Evolutionary conservation across 2,888 invertebrate species (phyloP).

Genomic region (Nomada flava): DNA sequence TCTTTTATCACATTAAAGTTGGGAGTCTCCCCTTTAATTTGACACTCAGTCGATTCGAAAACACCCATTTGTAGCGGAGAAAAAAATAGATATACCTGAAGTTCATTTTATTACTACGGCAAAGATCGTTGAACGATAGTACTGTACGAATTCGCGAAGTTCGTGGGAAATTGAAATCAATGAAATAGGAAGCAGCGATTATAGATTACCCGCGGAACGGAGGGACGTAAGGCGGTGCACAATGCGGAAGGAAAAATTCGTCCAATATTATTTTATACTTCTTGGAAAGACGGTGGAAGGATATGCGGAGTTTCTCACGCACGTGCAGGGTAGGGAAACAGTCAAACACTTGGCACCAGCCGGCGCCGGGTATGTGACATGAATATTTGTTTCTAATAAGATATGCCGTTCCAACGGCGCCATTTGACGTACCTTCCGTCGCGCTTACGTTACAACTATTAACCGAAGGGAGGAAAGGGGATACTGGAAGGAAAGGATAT

Average conservation of each 20-base stretch:
- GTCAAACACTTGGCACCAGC: constrained; percentile 84
- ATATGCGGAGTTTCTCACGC: constrained; percentile 77
- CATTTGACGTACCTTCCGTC: constrained; percentile 77
- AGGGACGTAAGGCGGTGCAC: constrained; percentile 21
- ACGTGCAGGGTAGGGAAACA: constrained; percentile 82
- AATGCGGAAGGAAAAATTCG: constrained; percentile 68
- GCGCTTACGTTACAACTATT: constrained; percentile 77
- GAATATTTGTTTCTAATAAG: constrained; percentile 84
- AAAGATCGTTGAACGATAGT: constrained; percentile 3
- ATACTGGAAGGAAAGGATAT: not conserved
- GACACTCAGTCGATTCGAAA: not conserved
- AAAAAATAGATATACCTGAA: not conserved
- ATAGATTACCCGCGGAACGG: constrained; percentile 14
- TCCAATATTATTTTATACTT: constrained; percentile 82
- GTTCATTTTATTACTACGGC: not conserved
- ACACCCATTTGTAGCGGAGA: not conserved
- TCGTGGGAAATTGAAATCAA: too few species aligned
- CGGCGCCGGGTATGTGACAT: constrained; percentile 84
- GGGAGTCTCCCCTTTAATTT: too few species aligned
- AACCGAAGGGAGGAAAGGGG: constrained; percentile 21
- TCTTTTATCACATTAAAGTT: too few species aligned
- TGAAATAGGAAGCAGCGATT: too few species aligned
- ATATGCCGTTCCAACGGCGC: constrained; percentile 80
- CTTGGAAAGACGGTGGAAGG: constrained; percentile 73
- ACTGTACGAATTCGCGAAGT: not conserved